Evolutionary conservation across 2,113 vertebrate genomes (phyloP).

Genomic region (Synodontis membranacea): DNA sequence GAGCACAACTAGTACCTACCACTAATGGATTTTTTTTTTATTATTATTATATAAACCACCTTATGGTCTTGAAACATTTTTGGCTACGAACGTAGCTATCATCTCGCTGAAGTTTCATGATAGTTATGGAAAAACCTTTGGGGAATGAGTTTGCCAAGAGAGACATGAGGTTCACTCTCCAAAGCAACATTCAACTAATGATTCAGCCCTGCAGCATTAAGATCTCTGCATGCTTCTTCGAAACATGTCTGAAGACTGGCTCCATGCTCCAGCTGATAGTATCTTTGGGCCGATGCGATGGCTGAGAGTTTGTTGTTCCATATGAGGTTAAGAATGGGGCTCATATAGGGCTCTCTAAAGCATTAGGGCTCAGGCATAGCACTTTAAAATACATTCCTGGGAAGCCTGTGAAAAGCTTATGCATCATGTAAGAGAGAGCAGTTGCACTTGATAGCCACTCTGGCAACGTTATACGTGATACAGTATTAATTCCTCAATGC

Average conservation of each 20-base stretch:
- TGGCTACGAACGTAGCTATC: constrained; percentile 1
- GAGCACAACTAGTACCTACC: not conserved
- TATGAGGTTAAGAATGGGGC: constrained; percentile 44
- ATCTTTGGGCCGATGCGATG: constrained; percentile 16
- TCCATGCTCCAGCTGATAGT: constrained; percentile 23
- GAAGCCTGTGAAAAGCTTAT: constrained; percentile 44
- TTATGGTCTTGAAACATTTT: not conserved
- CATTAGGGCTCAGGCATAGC: constrained; percentile 32
- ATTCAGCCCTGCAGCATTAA: constrained; percentile 33
- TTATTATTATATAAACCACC: not conserved
- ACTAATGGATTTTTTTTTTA: constrained; percentile 5
- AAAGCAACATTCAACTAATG: constrained; percentile 15
- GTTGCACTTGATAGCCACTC: constrained; percentile 32
- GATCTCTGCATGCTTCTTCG: constrained; percentile 17
- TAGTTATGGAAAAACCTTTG: constrained; percentile 31
- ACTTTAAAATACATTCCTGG: constrained; percentile 49
- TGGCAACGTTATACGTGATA: constrained; percentile 1
- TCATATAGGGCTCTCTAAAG: constrained; percentile 17
- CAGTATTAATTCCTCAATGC: constrained; percentile 39
- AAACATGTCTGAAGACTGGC: constrained; percentile 31
- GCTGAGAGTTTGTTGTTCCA: constrained; percentile 34
- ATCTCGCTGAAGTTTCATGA: constrained; percentile 4
- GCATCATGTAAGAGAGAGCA: constrained; percentile 33
- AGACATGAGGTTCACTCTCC: constrained; percentile 34
- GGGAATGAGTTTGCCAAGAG: not conserved